Percentiles rank a stretch among this genome's conserved stretches.
Evolutionary conservation across 2,888 invertebrate species (phyloP).

Genomic region (Odontothrips loti): DNA sequence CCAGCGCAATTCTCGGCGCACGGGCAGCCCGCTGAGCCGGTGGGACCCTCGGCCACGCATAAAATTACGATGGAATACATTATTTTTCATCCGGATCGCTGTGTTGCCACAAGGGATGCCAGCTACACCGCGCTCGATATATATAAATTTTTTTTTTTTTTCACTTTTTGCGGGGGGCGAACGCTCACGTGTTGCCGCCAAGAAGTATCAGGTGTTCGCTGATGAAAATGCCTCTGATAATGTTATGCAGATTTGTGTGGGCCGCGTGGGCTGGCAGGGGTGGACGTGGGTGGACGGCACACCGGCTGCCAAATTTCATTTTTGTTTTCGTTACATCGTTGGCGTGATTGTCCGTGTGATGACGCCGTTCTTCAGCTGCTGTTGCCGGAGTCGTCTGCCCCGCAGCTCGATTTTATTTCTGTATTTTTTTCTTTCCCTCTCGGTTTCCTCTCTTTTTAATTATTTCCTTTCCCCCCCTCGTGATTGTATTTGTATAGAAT

Average conservation of each 20-base stretch:
- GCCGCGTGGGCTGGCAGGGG: not conserved
- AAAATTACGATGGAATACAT: not conserved
- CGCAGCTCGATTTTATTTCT: too few relatives aligned
- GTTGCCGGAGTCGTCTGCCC: too few relatives aligned
- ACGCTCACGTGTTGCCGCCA: not conserved
- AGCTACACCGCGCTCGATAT: not conserved
- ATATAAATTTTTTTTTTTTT: not conserved
- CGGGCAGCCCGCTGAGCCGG: not conserved
- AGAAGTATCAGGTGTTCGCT: too few relatives aligned
- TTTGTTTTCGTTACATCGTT: not conserved
- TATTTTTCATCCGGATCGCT: not conserved
- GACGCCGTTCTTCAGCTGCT: too few relatives aligned
- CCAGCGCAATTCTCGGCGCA: not conserved
- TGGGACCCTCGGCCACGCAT: not conserved
- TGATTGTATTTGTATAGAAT: too few relatives aligned
- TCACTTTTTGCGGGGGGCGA: not conserved
- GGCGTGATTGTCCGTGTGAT: not conserved
- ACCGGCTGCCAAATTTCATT: not conserved
- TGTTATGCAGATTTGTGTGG: conserved; percentile 15
- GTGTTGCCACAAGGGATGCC: not conserved
- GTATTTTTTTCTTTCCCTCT: too few relatives aligned
- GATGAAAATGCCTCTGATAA: not conserved
- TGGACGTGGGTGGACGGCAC: not conserved
- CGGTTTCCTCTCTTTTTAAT: too few relatives aligned
- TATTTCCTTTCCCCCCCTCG: too few relatives aligned